These are phyloP conservation scores for Dicentrarchus labrax DNA, from an alignment of 2,113 vertebrate species.

Conservation along the genomic window DNA sequence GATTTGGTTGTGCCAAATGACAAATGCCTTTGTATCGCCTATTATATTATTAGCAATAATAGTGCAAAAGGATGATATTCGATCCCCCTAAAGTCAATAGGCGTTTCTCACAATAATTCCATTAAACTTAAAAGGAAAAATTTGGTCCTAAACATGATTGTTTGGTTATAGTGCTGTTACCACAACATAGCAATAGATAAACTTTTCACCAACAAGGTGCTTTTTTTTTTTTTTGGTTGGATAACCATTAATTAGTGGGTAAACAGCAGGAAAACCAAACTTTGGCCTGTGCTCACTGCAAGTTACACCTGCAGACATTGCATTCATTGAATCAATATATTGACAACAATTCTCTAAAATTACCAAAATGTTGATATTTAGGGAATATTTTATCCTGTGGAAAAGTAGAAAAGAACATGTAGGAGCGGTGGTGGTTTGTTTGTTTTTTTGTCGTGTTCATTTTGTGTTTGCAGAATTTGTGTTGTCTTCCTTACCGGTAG, in stretches of 20 bases:
- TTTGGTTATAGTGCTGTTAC: not conserved
- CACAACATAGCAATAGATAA: not conserved
- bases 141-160: not conserved
- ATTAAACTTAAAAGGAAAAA: not conserved
- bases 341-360: not conserved
- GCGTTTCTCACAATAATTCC: not conserved
- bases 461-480: too few relatives aligned
- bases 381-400: not conserved
- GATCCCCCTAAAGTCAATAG: not conserved
- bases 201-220: not conserved
- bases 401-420: not conserved
- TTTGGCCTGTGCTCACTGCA: slow-evolving; percentile 31
- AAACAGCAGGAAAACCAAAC: slow-evolving; percentile 64
- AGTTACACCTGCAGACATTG: too few relatives aligned
- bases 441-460: too few relatives aligned
- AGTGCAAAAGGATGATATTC: not conserved
- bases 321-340: not conserved
- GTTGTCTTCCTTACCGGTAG: slow-evolving; percentile 18
- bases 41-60: not conserved
- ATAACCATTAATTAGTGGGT: slow-evolving; percentile 46
- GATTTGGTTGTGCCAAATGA: not conserved
- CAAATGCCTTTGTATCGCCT: not conserved
- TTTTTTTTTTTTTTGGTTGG: not conserved
- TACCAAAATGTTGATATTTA: too few relatives aligned
- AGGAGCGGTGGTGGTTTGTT: too few relatives aligned